Evolutionary conservation across 2,797 vertebrate species (phyloP).

Genomic region (Delichon dasypus): DNA sequence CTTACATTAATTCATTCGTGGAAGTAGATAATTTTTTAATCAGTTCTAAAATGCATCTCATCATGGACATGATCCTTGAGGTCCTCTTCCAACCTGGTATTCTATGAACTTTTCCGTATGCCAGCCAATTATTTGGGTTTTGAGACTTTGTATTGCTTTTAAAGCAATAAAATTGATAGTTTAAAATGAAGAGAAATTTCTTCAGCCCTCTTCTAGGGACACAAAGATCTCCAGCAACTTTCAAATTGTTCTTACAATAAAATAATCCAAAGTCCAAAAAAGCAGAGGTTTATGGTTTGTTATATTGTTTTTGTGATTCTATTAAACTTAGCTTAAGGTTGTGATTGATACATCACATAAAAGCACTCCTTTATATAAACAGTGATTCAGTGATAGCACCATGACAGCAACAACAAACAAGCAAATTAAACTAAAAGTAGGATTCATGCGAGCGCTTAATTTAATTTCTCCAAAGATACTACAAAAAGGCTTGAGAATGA

Average conservation of each 20-base stretch:
- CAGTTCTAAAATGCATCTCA: neutral
- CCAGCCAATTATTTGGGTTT: neutral
- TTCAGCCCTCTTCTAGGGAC: neutral
- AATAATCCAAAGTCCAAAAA: slow-evolving; percentile 3
- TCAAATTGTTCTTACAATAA: neutral
- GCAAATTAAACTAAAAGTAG: neutral
- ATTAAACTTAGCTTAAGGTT: neutral
- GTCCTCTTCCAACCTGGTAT: neutral
- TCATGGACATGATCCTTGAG: neutral
- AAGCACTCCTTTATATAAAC: neutral
- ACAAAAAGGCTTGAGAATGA: neutral
- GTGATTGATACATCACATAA: neutral
- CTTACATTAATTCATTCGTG: neutral
- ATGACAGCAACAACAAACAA: neutral
- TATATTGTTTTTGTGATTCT: neutral
- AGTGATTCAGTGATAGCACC: neutral
- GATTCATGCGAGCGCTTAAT: neutral
- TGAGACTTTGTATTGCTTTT: neutral
- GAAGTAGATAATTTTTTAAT: neutral
- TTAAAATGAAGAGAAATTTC: neutral
- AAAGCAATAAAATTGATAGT: neutral
- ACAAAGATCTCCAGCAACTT: neutral
- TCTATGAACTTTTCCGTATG: neutral
- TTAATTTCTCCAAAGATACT: neutral
- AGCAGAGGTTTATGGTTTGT: neutral